phyloP scores from a whole-genome alignment of 2,797 vertebrate genomes.

The Lepus townsendii region DNA sequence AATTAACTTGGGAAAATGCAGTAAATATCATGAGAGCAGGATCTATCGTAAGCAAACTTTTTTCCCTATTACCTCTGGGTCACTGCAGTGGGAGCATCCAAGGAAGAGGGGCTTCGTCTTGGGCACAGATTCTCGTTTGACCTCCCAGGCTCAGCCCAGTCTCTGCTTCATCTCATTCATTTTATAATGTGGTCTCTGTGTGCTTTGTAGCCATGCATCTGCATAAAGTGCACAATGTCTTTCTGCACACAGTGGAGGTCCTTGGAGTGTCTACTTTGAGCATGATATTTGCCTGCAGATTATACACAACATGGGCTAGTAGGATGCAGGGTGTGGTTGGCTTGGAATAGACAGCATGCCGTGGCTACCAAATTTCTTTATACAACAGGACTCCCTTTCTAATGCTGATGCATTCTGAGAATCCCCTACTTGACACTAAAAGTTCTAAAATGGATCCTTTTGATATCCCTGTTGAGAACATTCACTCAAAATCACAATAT shows the following conservation, averaged over 20 bases:
- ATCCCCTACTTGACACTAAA: neutral
- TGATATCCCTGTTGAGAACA: neutral
- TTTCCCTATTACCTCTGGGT: neutral
- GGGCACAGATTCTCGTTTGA: neutral
- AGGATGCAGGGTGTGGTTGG: accelerated
- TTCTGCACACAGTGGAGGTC: neutral
- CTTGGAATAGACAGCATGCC: neutral
- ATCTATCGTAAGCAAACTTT: neutral
- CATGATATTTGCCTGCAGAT: no score
- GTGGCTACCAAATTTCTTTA: neutral
- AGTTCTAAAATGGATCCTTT: neutral
- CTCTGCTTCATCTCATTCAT: neutral
- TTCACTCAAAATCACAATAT: neutral
- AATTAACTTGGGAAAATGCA: neutral
- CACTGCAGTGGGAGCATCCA: neutral
- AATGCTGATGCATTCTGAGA: neutral
- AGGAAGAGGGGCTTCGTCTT: neutral
- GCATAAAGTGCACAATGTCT: neutral
- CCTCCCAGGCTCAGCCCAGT: accelerated
- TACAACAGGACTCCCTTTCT: neutral
- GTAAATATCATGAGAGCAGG: neutral
- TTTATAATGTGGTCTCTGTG: neutral
- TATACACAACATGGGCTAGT: neutral
- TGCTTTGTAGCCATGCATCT: neutral
- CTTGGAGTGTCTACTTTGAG: neutral